These are phyloP conservation scores for Rhyacophila brunnea DNA, from an alignment of 1,140 invertebrate genomes.

Conservation along the genomic window DNA sequence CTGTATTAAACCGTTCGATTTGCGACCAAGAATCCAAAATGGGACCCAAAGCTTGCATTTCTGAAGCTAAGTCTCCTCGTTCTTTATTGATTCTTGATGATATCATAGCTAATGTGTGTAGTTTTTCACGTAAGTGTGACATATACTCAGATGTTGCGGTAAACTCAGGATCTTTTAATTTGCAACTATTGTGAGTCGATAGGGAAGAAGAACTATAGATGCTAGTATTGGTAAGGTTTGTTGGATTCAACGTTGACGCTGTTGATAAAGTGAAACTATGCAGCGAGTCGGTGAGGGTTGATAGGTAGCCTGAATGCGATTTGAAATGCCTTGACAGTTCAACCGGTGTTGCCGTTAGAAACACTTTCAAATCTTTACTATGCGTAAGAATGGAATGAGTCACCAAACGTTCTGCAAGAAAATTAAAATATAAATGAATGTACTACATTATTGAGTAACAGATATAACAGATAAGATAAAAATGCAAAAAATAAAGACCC, in stretches of 20 bases:
- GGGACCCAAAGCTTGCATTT: slow-evolving; percentile 58
- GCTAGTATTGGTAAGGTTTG: background rate
- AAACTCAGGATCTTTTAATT: slow-evolving; percentile 61
- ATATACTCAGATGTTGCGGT: slow-evolving; percentile 65
- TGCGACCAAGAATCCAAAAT: slow-evolving; percentile 45
- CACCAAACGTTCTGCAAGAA: slow-evolving; percentile 38
- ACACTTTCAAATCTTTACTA: slow-evolving; percentile 65
- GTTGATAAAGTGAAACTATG: slow-evolving; percentile 55
- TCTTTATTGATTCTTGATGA: slow-evolving; percentile 68
- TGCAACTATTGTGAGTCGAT: background rate
- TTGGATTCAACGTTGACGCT: slow-evolving; percentile 12
- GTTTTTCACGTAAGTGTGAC: slow-evolving; percentile 62
- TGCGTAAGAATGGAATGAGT: slow-evolving; percentile 71
- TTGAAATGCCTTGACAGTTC: slow-evolving; percentile 67
- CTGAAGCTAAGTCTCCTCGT: slow-evolving; percentile 57
- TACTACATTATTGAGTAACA: too few relatives aligned
- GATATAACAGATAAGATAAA: too few relatives aligned
- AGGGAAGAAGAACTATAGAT: background rate
- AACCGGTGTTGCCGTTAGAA: slow-evolving; percentile 63
- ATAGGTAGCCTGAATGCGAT: slow-evolving; percentile 57
- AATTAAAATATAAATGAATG: too few relatives aligned
- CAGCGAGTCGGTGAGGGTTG: slow-evolving; percentile 60
- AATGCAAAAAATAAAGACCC: too few relatives aligned
- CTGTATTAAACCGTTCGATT: slow-evolving; percentile 26
- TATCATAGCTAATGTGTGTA: slow-evolving; percentile 65